These are phyloP conservation scores for Loripinus fragilis DNA, from an alignment of 2,888 invertebrate genomes.

Conservation along the genomic window DNA sequence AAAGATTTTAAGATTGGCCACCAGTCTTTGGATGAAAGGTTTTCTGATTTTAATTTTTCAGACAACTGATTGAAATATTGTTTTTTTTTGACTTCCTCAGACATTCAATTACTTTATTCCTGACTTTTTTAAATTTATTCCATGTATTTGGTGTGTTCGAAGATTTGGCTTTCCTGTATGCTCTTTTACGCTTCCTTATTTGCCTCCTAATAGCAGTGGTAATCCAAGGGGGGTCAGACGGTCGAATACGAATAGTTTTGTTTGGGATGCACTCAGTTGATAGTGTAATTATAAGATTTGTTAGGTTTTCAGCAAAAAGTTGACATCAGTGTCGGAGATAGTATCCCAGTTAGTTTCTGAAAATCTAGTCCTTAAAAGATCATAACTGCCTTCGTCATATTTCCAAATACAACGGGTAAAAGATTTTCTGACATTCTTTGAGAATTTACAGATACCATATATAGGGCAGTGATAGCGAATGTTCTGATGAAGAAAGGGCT, in stretches of 20 bases:
- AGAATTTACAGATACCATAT: constrained; percentile 10
- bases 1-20: neutral
- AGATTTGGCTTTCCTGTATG: constrained; percentile 13
- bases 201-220: neutral
- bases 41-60: neutral
- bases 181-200: constrained; percentile 10
- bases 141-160: neutral
- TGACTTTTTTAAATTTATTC: neutral
- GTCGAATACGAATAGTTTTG: neutral
- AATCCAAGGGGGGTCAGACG: constrained; percentile 7
- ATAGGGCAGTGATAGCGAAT: too few species aligned
- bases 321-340: neutral
- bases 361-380: neutral
- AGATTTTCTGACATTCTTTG: neutral
- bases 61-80: neutral
- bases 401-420: neutral
- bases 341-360: neutral
- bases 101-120: constrained; percentile 2
- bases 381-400: neutral
- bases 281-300: neutral
- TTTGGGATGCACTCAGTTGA: neutral
- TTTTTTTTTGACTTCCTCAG: constrained; percentile 4
- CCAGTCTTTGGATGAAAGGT: neutral
- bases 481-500: too few species aligned
- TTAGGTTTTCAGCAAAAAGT: neutral